Base-by-base conservation (phyloP, 2,113 vertebrate genomes). In the Tinamus guttatus region DNA sequence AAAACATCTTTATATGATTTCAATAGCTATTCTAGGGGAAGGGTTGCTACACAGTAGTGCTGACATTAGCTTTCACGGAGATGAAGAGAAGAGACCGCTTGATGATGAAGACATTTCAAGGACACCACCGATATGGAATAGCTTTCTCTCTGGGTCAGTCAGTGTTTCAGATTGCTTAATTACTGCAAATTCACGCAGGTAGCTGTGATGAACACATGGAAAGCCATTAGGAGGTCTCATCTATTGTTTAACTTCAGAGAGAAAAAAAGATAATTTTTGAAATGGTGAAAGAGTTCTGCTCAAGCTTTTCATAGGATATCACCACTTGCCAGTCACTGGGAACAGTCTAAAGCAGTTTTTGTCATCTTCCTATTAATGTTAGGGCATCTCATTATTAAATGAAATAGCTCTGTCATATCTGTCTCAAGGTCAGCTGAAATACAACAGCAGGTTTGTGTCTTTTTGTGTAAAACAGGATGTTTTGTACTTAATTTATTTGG, bases 31-130 rank as follows among this genome's bases (percentile, higher is more conserved):
- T 71, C 54, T 95, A 88, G 81, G 73, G 63, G 93, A 95, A 89
- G 67, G 89, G 49, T 60, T 77, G 81, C 89, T 89, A 65, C 76
- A 91, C 74, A 80, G 81, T 89, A 96, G 81, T 96, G 97, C 97
- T 98, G 98, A 98, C 90, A 91, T 95, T 95, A 97, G 95, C 96
- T 96, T 96, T 98, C 94, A 96, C 41, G 92, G 94, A 95, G 95
- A 96, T 94, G 96, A 98, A 97, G 97, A 96, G 96, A 97, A 94
- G 88, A 67, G 51, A 60, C 52, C 2, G 9, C 83, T 86, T 92
- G 85, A 94, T 90, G 97, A 96, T 96, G 97, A 98, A 98, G 98
- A 98, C 96, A 60, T 98, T 98, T 98, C 98, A 99, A 98, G 98
- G 98, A 97, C 98, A 96, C 93, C 81, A 73, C 67, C 27, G 59